Evolutionary conservation across 2,113 vertebrate species (phyloP), one percentile per base, ranked within the genome.

Genomic region (Pygoscelis antarcticus): DNA sequence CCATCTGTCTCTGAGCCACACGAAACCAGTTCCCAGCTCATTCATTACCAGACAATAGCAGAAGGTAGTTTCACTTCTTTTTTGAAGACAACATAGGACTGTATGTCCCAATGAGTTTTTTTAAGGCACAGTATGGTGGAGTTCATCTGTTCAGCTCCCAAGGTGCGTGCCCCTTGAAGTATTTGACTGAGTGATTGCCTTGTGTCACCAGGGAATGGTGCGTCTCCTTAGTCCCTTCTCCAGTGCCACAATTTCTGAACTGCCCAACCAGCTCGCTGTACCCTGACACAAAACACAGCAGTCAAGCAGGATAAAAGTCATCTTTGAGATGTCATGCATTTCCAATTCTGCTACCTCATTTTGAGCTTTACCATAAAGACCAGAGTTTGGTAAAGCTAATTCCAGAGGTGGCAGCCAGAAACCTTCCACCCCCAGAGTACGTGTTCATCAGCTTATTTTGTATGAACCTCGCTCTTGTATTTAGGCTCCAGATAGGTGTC

Each of bases 281-380:
- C 47, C 22, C 42, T 3, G 5, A 64, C 70, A 72, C 44, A 82
- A 52, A 58, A 47, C 13, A 55, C 27, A 38, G 10, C 18, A 54
- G 38, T 22, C 16, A 52, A 29, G 44, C 0, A 0, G 11, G 12
- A 21, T 18, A 30, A 42, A 71, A 65, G 16, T 36, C 3, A 44
- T 30, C 66, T 55, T 68, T 42, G 46, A 62, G 40, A 80, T 11
- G 19, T 22, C 46, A 30, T 2, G 4, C 22, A 29, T 38, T 55
- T 46, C 46, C 61, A 83, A 18, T n/a, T 79, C 44, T 5, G 9
- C 44, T 85, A 40, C 55, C 55, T 88, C 46, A 32, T 14, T 34
- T 11, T 20, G 51, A 72, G 52, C 21, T 89, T 64, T 12, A 16
- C 54, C 42, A 36, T 9, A 46, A 65, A 60, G n/a, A 22, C 0